These are phyloP conservation scores for Mormyrops boulengeri DNA, from an alignment of 2,797 vertebrate species.

Conservation along the genomic window DNA sequence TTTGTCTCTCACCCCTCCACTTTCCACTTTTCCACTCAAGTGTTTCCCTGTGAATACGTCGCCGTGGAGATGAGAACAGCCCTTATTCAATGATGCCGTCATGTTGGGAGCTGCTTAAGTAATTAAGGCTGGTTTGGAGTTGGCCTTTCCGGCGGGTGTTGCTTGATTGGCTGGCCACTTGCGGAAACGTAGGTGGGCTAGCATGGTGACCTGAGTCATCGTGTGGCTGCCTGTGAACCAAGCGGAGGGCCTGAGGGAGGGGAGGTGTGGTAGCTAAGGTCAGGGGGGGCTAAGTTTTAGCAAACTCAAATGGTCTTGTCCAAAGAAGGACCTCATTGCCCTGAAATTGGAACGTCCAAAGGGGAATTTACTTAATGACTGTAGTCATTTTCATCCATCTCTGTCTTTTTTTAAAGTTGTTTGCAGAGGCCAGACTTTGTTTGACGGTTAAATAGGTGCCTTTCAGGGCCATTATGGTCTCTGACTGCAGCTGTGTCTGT, in stretches of 20 bases:
- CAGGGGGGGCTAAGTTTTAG: not conserved
- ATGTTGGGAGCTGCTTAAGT: not conserved
- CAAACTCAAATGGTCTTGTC: not conserved
- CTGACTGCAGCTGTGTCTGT: not conserved
- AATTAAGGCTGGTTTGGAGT: not conserved
- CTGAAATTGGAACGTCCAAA: not conserved
- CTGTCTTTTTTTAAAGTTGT: not conserved
- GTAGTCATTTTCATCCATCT: not conserved
- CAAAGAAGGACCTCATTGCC: not conserved
- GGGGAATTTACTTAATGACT: not conserved
- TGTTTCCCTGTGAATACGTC: not conserved
- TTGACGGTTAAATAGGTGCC: not conserved
- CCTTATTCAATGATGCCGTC: not conserved
- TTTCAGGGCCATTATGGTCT: not conserved
- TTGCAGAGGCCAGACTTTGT: not conserved
- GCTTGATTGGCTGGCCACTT: not conserved
- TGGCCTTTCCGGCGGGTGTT: not conserved
- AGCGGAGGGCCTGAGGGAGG: not conserved
- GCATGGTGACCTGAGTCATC: not conserved
- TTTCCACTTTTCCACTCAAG: not conserved
- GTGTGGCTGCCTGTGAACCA: not conserved
- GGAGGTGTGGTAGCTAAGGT: not conserved
- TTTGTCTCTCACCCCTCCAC: not conserved
- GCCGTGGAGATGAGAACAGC: not conserved
- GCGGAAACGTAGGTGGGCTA: not conserved